A percentile compares a stretch with the other conserved stretches of the same genome.
phyloP scores from a whole-genome alignment of 2,888 invertebrate species.

The Morpho achilles region DNA sequence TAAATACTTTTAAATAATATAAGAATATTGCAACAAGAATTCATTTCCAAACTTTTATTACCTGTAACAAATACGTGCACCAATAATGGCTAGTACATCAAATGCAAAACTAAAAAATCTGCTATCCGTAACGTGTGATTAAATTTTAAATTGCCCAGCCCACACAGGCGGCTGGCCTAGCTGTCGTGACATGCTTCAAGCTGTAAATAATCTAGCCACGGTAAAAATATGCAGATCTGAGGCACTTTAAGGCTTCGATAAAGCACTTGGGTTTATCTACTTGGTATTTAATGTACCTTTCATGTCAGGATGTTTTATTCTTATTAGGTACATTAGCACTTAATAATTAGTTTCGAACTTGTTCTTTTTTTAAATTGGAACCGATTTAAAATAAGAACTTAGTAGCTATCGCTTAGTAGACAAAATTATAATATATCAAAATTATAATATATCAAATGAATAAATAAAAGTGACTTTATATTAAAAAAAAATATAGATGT shows the following conservation, averaged over 20 bases:
- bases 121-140: slow-evolving; percentile 46
- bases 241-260: slow-evolving; percentile 17
- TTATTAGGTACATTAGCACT: slow-evolving; percentile 1
- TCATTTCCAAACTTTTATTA: slow-evolving; percentile 27
- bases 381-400: too few relatives aligned
- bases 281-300: slow-evolving; percentile 10
- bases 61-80: slow-evolving; percentile 15
- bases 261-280: slow-evolving; percentile 20
- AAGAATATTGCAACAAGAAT: slow-evolving; percentile 12
- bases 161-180: slow-evolving; percentile 48
- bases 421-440: too few relatives aligned
- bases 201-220: slow-evolving; percentile 38
- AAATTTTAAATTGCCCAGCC: slow-evolving; percentile 55
- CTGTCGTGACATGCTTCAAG: slow-evolving; percentile 42
- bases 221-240: slow-evolving; percentile 32
- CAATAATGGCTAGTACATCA: not conserved
- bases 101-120: slow-evolving; percentile 24
- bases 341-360: slow-evolving; percentile 1
- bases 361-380: too few relatives aligned
- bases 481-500: too few relatives aligned
- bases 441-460: too few relatives aligned
- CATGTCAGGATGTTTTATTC: slow-evolving; percentile 1
- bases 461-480: too few relatives aligned
- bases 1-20: not conserved
- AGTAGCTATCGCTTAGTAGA: too few relatives aligned